Conservation (phyloP, 1,140 invertebrate genomes). For the Maconellicoccus hirsutus region DNA sequence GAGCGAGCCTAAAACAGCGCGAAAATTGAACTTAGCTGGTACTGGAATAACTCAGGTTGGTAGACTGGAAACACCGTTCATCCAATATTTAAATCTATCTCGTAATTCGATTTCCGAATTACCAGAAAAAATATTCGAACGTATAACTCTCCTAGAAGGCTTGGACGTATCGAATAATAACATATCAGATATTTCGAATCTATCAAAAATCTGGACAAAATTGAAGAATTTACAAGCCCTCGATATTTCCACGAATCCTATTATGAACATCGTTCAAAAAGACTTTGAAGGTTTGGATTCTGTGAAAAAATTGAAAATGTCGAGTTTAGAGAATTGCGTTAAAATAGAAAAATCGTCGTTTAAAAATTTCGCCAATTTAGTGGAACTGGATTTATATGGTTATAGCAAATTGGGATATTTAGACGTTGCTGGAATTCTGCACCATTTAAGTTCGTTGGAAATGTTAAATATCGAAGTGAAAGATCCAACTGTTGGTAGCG, state of each 20-base stretch:
- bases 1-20: constrained; percentile 75
- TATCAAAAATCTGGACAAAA: constrained; percentile 49
- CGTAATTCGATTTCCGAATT: constrained; percentile 58
- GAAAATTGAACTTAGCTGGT: constrained; percentile 65
- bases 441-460: constrained; percentile 53
- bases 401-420: constrained; percentile 69
- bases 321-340: constrained; percentile 51
- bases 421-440: constrained; percentile 65
- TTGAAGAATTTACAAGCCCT: constrained; percentile 53
- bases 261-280: constrained; percentile 53
- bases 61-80: constrained; percentile 73
- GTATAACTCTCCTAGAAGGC: constrained; percentile 62
- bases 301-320: constrained; percentile 51
- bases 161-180: constrained; percentile 67
- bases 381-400: constrained; percentile 53
- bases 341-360: constrained; percentile 76
- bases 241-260: constrained; percentile 67
- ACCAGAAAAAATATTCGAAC: constrained; percentile 52
- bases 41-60: constrained; percentile 55
- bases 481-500: constrained; percentile 63
- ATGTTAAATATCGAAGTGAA: constrained; percentile 73
- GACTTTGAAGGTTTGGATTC: constrained; percentile 57
- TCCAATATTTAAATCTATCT: constrained; percentile 68
- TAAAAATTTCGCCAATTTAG: constrained; percentile 53
- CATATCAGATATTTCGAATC: constrained; percentile 36